Conservation (phyloP, 2,113 vertebrate genomes). For the Conger conger region DNA sequence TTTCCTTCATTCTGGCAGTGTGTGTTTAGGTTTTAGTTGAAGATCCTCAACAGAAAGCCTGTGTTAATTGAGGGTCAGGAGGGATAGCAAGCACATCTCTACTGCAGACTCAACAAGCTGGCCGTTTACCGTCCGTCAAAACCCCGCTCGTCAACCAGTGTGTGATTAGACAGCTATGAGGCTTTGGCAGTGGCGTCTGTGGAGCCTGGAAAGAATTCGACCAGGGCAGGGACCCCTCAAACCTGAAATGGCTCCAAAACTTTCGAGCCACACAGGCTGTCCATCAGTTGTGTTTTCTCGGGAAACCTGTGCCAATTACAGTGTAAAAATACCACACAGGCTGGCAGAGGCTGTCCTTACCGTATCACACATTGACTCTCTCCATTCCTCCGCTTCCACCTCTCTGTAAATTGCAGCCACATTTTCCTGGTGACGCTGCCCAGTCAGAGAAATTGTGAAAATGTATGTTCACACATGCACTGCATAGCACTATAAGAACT, state of each 20-base stretch:
- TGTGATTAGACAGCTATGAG: background rate
- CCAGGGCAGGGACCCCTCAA: background rate
- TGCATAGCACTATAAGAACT: background rate
- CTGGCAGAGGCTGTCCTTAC: background rate
- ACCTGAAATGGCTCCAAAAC: background rate
- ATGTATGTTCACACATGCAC: background rate
- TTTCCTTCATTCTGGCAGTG: background rate
- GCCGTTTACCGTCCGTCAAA: background rate
- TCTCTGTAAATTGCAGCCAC: background rate
- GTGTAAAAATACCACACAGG: constrained; percentile 5
- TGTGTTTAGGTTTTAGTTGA: background rate
- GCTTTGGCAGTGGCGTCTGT: background rate
- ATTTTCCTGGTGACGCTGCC: background rate
- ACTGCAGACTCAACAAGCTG: background rate
- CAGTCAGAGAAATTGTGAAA: background rate
- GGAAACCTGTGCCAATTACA: constrained; percentile 3
- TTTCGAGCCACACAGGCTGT: background rate
- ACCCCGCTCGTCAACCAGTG: background rate
- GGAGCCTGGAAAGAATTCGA: background rate
- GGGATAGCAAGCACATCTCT: background rate
- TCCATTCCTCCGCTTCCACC: background rate
- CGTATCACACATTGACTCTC: background rate
- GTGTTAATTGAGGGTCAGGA: constrained; percentile 3
- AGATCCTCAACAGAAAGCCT: background rate
- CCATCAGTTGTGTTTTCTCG: background rate